These are phyloP conservation scores for Varroa destructor DNA, from an alignment of 1,140 invertebrate genomes.

Conservation along the genomic window DNA sequence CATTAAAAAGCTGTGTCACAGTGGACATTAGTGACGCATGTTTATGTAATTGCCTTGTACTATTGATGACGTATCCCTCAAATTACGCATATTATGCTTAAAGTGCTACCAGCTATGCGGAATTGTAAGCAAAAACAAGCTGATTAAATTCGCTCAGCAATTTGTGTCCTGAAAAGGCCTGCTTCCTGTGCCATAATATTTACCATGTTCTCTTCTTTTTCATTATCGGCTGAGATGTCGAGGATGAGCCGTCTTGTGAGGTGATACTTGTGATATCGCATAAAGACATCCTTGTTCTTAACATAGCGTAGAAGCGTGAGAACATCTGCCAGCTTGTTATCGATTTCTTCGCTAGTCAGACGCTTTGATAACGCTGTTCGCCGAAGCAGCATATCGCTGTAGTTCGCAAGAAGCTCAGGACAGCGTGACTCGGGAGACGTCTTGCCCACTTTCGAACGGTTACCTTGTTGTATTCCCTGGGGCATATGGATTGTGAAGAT, in stretches of 20 bases:
- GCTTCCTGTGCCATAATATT: background rate
- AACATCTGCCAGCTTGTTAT: slow-evolving; percentile 77
- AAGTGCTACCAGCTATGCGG: too few relatives aligned
- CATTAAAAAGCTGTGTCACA: slow-evolving; percentile 27
- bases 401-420: slow-evolving; percentile 95
- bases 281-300: slow-evolving; percentile 98
- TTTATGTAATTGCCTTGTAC: slow-evolving; percentile 7
- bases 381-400: slow-evolving; percentile 96
- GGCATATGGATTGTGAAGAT: slow-evolving; percentile 27
- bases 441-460: slow-evolving; percentile 38
- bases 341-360: slow-evolving; percentile 93
- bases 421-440: slow-evolving; percentile 83
- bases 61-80: too few relatives aligned
- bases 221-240: slow-evolving; percentile 91
- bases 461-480: slow-evolving; percentile 12
- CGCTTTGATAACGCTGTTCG: slow-evolving; percentile 92
- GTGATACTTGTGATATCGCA: slow-evolving; percentile 98
- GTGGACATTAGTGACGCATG: slow-evolving; percentile 11
- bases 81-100: too few relatives aligned
- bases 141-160: too few relatives aligned
- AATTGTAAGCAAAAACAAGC: too few relatives aligned
- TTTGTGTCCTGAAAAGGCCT: too few relatives aligned
- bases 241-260: slow-evolving; percentile 85
- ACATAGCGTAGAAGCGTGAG: slow-evolving; percentile 94
- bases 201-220: slow-evolving; percentile 99